Evolutionary conservation across 2,797 vertebrate genomes (phyloP), one percentile per base, ranked within the genome.

Genomic region (Centroberyx gerrardi): DNA sequence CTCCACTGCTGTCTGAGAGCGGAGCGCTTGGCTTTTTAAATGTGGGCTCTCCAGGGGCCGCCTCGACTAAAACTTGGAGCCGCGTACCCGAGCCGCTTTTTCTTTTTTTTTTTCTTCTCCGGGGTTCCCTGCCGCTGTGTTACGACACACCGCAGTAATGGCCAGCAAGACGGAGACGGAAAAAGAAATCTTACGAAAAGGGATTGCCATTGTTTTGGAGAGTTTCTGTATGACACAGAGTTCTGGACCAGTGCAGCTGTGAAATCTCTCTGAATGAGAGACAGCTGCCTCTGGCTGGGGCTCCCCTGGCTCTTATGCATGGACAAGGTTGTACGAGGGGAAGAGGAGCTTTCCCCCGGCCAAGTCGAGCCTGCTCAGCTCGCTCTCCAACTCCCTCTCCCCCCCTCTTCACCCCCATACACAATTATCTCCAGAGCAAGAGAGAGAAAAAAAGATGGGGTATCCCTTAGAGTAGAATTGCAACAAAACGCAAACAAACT

Each of bases 131-230:
- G 73, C 81, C 31, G 61, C 72, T 66, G 72, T 72, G 84, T 91
- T 88, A 89, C 80, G 85, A 81, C 81, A 82, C 83, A 83, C 51
- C 33, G 15, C 78, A 81, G 84, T 87, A 80, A 92, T 73, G 87
- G 84, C 74, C 78, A 72, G 84, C 76, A 69, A 74, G 80, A 66
- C 69, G 42, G 62, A 85, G 83, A 88, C 2, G 79, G 80, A 89
- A 86, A 88, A 82, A 82, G 27, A 65, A 76, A 67, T 65, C 73
- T 61, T 48, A 74, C 17, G 58, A 54, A 63, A 60, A 87, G 80
- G 87, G 82, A 74, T 84, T 93, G 94, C 94, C 93, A 94, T 92
- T 96, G 96, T 97, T 97, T 97, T 97, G 96, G 95, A 97, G 96
- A 94, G 92, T 78, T 96, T 95, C 84, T 76, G 75, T 83, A 93